Evolutionary conservation across 2,113 vertebrate genomes (phyloP), one percentile per base, ranked within the genome.

Genomic region (Pelecanus crispus): DNA sequence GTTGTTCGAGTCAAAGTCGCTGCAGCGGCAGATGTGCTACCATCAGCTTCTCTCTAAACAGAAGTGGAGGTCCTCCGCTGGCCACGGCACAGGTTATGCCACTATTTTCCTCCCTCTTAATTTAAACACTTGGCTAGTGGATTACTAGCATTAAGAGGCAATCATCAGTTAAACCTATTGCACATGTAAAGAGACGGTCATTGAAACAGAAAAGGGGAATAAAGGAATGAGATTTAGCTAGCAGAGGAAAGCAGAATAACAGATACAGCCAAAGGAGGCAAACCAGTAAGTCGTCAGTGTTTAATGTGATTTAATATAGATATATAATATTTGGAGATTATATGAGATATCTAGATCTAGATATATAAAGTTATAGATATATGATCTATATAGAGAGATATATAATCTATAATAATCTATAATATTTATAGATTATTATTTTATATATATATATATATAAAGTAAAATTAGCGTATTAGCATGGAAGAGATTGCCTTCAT

Each of bases 1-100:
- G 40, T 18, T 4, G 0, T 31, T 34, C 29, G n/a, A 58, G 34
- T 16, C 38, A 14, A 45, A 66, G 13, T 16, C 1, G 0, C 12
- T 44, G 45, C 26, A 5, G 14, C 11, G 49, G 29, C 29, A 72
- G 20, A 38, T 17, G 52, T 66, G 32, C 24, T 9, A 4, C 53
- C 22, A 22, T 2, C 53, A 49, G 26, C 38, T 47, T 36, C 15
- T 42, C 66, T 55, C 44, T 29, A 7, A 47, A 36, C 7, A 58
- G 25, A 21, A 53, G 21, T 11, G 13, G 14, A 22, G 29, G 8
- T 36, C 29, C 44, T 52, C 36, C 1, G 4, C 26, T 25, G 52
- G 52, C 31, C 59, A 28, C 13, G 26, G 15, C 42, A 38, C 42
- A 38, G 34, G 18, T 18, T 16, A 10, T 62, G 49, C 36, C 31